Base-by-base conservation (phyloP, 1,140 invertebrate species). In the Arctopsyche grandis region DNA sequence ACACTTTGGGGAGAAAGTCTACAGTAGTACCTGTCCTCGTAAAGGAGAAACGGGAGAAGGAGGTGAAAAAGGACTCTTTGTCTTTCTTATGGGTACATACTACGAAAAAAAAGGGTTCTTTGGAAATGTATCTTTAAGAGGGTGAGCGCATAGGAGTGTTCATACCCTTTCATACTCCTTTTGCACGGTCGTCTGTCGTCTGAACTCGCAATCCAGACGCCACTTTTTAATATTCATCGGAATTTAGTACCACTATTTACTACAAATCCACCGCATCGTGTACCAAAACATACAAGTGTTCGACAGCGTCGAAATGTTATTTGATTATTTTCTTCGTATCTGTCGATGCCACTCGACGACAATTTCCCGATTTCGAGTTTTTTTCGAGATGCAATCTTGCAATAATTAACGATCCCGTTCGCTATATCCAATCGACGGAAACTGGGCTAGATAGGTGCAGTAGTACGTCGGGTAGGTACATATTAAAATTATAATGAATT, bases 101-200 rank as follows among this genome's bases (percentile, higher is more conserved):
- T 58, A 73, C 22, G 63, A 66, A 66, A 75, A 78, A 78, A 81
- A 82, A 80, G 81, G 81, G 81, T 82, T 80, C 81, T 82, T 82
- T 82, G 81, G 81, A 80, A 80, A 80, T 80, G 79, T 82, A 82
- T 82, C 81, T 82, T 82, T 79, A 75, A 80, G 81, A 78, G 78
- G 81, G 81, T 78, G 75, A 79, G 76, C 71, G 76, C 26, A 70
- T 70, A 76, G 71, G 60, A 74, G 70, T 43, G 79, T 26, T 66
- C 73, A 70, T 66, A n/a, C 66, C 19, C 81, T 82, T 80, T 82
- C 78, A 77, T 79, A 66, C 24, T 79, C 63, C 48, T 38, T 66
- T 66, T 66, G 24, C 63, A 19, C 60, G 16, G 75, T 26, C 79
- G 81, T 79, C 77, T 80, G 79, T 75, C 56, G 77, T 69, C 77